phyloP scores from a whole-genome alignment of 2,797 vertebrate species.

The Serranus cabrilla region DNA sequence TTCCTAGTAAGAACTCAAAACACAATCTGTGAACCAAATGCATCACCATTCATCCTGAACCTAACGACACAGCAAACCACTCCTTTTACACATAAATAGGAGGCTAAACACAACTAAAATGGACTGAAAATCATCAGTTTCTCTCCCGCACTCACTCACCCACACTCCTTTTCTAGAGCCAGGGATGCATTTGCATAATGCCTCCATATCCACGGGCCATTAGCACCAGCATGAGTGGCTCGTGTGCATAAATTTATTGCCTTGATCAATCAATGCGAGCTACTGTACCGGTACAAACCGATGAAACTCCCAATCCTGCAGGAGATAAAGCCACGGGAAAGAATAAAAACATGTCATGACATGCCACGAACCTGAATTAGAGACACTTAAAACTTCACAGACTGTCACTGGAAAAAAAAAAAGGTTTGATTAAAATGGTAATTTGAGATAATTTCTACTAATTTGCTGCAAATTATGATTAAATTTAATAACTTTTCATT shows the following conservation, averaged over 20 bases:
- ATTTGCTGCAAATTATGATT: slow-evolving; percentile 11
- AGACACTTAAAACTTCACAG: neutral
- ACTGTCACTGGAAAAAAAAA: slow-evolving; percentile 4
- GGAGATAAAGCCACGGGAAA: neutral
- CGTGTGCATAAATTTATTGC: slow-evolving; percentile 67
- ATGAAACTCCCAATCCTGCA: slow-evolving; percentile 21
- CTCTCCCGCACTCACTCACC: slow-evolving; percentile 55
- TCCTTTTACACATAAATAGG: slow-evolving; percentile 57
- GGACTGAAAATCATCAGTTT: slow-evolving; percentile 59
- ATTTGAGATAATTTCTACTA: neutral
- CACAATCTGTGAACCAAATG: slow-evolving; percentile 10
- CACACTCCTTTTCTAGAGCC: slow-evolving; percentile 44
- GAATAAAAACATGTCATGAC: neutral
- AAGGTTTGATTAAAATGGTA: slow-evolving; percentile 13
- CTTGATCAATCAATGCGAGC: slow-evolving; percentile 75
- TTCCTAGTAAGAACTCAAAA: slow-evolving; percentile 8
- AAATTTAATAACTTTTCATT: neutral
- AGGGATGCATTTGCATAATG: slow-evolving; percentile 75
- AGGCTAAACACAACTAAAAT: slow-evolving; percentile 67
- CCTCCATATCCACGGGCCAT: slow-evolving; percentile 75
- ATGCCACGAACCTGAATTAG: slow-evolving; percentile 13
- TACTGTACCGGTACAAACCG: slow-evolving; percentile 48
- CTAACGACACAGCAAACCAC: slow-evolving; percentile 61
- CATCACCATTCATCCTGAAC: slow-evolving; percentile 46
- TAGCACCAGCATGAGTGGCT: slow-evolving; percentile 73